Evolutionary conservation across 2,888 invertebrate genomes (phyloP).

Genomic region (Petrophora chlorosata): DNA sequence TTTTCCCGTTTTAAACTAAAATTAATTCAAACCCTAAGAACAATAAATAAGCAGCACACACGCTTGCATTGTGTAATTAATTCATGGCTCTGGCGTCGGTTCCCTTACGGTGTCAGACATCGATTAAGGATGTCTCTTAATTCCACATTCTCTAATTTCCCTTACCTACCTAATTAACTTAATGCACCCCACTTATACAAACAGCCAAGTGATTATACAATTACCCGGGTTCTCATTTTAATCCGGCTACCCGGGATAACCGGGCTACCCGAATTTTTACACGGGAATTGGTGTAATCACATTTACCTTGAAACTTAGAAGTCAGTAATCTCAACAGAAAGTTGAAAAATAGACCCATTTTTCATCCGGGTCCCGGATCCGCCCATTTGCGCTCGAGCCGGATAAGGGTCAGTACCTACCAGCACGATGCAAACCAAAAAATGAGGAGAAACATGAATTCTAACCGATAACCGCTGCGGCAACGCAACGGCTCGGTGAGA

Average conservation of each 20-base stretch:
- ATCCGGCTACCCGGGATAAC: too few species aligned
- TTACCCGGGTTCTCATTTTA: constrained; percentile 16
- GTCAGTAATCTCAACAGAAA: constrained; percentile 41
- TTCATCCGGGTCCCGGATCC: constrained; percentile 42
- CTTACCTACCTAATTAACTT: constrained; percentile 22
- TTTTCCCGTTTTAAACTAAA: too few species aligned
- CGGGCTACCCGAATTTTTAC: constrained; percentile 18
- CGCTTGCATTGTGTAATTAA: too few species aligned
- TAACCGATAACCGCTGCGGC: too few species aligned
- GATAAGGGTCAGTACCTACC: constrained; percentile 27
- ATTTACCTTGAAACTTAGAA: constrained; percentile 28
- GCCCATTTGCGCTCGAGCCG: constrained; percentile 38
- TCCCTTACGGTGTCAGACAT: too few species aligned
- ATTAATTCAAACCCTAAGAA: too few species aligned
- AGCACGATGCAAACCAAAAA: not conserved
- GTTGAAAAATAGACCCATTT: constrained; percentile 54
- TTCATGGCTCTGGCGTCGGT: too few species aligned
- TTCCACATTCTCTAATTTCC: constrained; percentile 9
- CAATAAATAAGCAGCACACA: too few species aligned
- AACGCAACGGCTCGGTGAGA: too few species aligned
- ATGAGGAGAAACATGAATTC: too few species aligned
- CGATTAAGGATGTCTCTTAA: too few species aligned
- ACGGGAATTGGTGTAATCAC: constrained; percentile 22
- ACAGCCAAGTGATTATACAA: constrained; percentile 31
- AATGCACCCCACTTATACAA: constrained; percentile 28